Conservation (phyloP, 2,113 vertebrate genomes). For the Podocnemis expansa region DNA sequence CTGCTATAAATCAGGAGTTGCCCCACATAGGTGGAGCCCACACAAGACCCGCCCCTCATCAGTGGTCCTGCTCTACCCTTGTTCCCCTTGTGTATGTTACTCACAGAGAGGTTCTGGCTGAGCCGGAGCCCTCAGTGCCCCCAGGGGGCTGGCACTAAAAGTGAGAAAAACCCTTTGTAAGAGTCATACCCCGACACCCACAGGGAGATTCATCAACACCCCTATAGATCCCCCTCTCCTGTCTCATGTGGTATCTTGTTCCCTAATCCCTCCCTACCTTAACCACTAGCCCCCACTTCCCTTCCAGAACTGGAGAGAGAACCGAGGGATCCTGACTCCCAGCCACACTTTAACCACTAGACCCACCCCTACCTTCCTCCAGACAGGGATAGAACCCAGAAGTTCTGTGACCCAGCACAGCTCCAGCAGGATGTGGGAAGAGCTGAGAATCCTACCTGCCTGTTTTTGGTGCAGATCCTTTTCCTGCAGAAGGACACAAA, state of each 20-base stretch:
- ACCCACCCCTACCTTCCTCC: no score
- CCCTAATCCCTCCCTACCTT: neutral
- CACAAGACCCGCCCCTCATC: no score
- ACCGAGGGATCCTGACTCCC: no score
- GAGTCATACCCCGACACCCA: neutral
- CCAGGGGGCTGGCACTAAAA: neutral
- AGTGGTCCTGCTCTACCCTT: no score
- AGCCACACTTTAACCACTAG: no score
- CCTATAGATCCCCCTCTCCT: neutral
- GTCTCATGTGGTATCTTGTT: neutral
- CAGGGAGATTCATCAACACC: neutral
- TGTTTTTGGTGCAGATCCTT: neutral
- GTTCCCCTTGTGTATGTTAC: no score
- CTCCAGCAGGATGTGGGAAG: no score
- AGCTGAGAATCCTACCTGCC: no score
- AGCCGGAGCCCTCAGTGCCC: fast-evolving
- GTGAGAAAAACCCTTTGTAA: neutral
- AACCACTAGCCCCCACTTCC: neutral
- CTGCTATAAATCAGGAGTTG: no score
- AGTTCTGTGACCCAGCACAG: neutral
- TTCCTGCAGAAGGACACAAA: neutral
- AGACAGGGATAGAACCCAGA: neutral
- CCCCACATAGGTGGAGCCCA: no score
- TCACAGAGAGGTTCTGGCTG: neutral
- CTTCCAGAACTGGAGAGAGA: neutral